Conservation (phyloP, 2,113 vertebrate species). For the Dicerorhinus sumatrensis region DNA sequence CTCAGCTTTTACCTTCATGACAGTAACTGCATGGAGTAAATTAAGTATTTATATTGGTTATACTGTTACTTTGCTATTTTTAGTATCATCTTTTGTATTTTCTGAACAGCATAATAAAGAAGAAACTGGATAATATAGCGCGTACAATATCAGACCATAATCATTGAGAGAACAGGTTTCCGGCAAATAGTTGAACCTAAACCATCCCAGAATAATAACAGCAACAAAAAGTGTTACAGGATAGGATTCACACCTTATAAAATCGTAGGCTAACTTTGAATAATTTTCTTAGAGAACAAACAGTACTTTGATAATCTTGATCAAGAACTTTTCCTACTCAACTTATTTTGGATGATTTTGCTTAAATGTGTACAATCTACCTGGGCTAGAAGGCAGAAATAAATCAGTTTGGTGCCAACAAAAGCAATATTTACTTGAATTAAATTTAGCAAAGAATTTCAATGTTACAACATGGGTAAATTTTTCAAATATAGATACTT, state of each 20-base stretch:
- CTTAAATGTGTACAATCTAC: neutral
- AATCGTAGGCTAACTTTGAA: neutral
- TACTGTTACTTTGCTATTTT: neutral
- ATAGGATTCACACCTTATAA: neutral
- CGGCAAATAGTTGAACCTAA: neutral
- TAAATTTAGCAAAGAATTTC: conserved; percentile 46
- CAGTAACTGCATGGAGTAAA: neutral
- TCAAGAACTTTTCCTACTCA: conserved; percentile 17
- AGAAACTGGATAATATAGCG: neutral
- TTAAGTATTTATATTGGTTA: neutral
- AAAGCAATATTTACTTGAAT: conserved; percentile 7
- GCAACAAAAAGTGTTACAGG: neutral
- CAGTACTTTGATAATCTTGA: neutral
- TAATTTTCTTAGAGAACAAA: neutral
- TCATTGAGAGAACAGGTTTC: neutral
- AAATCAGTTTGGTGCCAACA: neutral
- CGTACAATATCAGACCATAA: neutral
- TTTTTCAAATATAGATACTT: neutral
- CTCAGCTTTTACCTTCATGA: neutral
- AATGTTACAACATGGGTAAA: neutral
- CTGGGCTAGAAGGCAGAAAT: neutral
- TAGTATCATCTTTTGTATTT: neutral
- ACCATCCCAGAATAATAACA: neutral
- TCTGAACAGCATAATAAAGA: neutral
- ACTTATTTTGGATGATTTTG: neutral